Evolutionary conservation across 2,888 invertebrate species (phyloP).

Genomic region (Allacma fusca): DNA sequence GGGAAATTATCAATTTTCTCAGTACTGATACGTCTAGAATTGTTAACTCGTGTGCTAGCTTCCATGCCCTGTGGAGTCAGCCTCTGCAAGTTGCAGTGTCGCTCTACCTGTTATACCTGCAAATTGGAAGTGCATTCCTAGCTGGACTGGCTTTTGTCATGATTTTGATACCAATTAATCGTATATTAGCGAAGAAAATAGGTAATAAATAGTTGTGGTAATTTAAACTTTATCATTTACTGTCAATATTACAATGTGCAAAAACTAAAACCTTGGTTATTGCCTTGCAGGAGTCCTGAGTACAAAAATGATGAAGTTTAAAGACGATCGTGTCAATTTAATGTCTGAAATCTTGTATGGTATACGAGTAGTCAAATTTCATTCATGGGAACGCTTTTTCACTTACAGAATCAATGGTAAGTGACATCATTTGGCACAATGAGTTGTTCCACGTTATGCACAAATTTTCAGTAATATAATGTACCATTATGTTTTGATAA

Average conservation of each 20-base stretch:
- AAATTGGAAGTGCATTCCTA: conserved; percentile 90
- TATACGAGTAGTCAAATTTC: conserved; percentile 87
- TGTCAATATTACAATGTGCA: no score
- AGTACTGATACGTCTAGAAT: conserved; percentile 95
- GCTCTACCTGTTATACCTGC: conserved; percentile 72
- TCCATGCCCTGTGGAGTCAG: conserved; percentile 96
- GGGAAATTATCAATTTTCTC: conserved; percentile 95
- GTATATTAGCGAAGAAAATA: conserved; percentile 86
- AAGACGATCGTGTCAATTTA: conserved; percentile 87
- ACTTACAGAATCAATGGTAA: conserved; percentile 53
- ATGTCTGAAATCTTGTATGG: conserved; percentile 87
- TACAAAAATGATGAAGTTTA: conserved; percentile 85
- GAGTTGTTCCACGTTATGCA: no score
- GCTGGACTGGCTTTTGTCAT: conserved; percentile 88
- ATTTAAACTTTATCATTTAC: background rate
- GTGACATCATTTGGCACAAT: no score
- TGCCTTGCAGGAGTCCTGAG: conserved; percentile 66
- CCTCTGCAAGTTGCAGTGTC: conserved; percentile 77
- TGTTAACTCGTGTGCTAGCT: conserved; percentile 93
- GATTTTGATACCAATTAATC: conserved; percentile 91
- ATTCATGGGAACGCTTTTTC: conserved; percentile 80
- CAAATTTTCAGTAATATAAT: no score
- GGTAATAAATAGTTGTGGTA: conserved; percentile 66
- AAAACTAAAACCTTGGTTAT: no score
- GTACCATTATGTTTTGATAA: no score